These are phyloP conservation scores for Alfaro cultratus DNA, from an alignment of 2,797 vertebrate genomes.

Conservation along the genomic window DNA sequence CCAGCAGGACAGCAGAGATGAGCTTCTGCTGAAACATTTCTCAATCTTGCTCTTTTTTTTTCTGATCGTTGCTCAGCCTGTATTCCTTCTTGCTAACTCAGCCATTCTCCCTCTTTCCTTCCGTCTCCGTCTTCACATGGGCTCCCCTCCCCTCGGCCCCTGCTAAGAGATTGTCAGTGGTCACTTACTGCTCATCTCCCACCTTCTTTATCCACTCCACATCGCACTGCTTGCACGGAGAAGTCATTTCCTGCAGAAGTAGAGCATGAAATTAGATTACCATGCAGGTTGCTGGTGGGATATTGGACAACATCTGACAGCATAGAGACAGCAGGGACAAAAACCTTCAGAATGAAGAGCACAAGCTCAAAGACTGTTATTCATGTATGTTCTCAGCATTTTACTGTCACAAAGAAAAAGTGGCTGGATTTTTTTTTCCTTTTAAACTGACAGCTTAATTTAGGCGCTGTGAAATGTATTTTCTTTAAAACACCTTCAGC, in stretches of 20 bases:
- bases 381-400: neutral
- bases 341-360: neutral
- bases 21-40: conserved; percentile 9
- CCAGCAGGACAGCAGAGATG: conserved; percentile 13
- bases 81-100: neutral
- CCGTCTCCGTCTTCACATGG: conserved; percentile 4
- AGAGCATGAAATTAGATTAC: conserved; percentile 77
- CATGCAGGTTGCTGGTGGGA: conserved; percentile 54
- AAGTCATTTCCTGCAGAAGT: conserved; percentile 87
- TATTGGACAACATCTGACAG: conserved; percentile 60
- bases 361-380: neutral
- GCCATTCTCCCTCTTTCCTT: neutral
- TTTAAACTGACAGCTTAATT: neutral
- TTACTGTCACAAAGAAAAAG: neutral
- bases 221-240: conserved; percentile 91
- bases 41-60: conserved; percentile 4
- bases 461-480: neutral
- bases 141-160: neutral
- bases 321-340: conserved; percentile 15
- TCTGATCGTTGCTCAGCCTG: neutral
- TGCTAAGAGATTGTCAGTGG: conserved; percentile 6
- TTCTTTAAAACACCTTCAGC: neutral
- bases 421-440: neutral
- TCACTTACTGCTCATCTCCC: conserved; percentile 98
- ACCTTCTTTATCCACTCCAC: conserved; percentile 99